Evolutionary conservation across 2,797 vertebrate genomes (phyloP).

Genomic region (Esox lucius): DNA sequence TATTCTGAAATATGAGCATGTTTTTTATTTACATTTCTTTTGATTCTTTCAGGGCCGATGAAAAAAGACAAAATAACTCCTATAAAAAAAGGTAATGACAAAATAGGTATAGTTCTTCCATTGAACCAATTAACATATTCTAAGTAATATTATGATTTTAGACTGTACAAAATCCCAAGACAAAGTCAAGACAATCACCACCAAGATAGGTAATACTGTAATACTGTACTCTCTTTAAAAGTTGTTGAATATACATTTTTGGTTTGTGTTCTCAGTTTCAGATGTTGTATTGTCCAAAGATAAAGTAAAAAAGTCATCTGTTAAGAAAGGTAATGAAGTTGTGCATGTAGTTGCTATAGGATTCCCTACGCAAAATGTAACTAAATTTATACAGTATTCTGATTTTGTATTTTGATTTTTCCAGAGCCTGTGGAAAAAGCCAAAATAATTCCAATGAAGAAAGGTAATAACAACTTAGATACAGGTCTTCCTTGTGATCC

Average conservation of each 20-base stretch:
- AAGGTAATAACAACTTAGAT: slow-evolving; percentile 20
- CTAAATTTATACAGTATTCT: not conserved
- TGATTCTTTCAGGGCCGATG: not conserved
- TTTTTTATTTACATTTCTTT: not conserved
- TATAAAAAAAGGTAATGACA: slow-evolving; percentile 26
- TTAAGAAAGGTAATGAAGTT: slow-evolving; percentile 26
- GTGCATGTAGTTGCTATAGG: not conserved
- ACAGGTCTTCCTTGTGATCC: not conserved
- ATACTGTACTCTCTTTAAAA: slow-evolving; percentile 11
- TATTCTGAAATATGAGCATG: not conserved
- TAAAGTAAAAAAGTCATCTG: not conserved
- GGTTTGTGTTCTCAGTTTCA: not conserved
- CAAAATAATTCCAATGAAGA: slow-evolving; percentile 9
- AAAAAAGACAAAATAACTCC: not conserved
- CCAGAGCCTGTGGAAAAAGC: not conserved
- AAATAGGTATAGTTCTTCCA: not conserved
- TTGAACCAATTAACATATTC: not conserved
- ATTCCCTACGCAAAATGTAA: not conserved
- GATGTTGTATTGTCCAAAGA: slow-evolving; percentile 8
- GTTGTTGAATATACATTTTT: not conserved
- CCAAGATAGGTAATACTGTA: too few species aligned
- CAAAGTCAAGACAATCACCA: too few species aligned
- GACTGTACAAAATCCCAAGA: not conserved
- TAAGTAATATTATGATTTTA: not conserved
- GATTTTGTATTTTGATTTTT: not conserved